Base-by-base conservation (phyloP, 2,888 invertebrate genomes). In the Eilema griseolum region DNA sequence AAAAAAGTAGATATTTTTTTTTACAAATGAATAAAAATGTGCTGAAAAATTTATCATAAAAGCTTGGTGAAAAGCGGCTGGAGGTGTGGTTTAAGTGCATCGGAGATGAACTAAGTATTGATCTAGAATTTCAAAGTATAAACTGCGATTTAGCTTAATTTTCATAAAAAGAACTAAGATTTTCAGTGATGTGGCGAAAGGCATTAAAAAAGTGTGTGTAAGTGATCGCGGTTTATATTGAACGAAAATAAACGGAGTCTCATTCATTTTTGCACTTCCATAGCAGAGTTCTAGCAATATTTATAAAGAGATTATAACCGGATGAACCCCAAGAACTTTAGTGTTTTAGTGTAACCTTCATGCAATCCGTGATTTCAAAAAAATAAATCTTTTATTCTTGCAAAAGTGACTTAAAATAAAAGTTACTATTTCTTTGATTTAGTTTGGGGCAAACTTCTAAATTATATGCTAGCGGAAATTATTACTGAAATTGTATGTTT, bases 361-460 rank as follows among this genome's bases (percentile, higher is more conserved):
- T 69, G 41, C 59, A 64, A 37, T 62, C 31, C 46, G 23, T 33
- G 46, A 52, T 52, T 23, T 66, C 28, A 28, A 64, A 64, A 64
- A 59, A 41, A 24, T 23, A 31, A 26, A 41, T 64, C 14, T 20
- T 60, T 59, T 41, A 12, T 56, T 28, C 28, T 61, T 61, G 61
- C 28, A 61, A 61, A 31, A 61, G 61, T 61, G 59, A 59, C 16
- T 59, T 59, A 61, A 61, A 61, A 28, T 61, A 61, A 61, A 37
- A 63, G 57, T 69, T 59, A 69, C 16, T 70, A 68, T 71, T 71
- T 68, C 62, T 61, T 28, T 61, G 71, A 66, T 71, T 67, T 68
- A 69, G 79, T 73, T 81, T 78, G 81, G 80, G 83, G 82, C 81
- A 82, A 82, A 80, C 82, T 78, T 71, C n/a, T 24, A 41, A 24